Conservation (phyloP, 2,797 vertebrate genomes). For the Anolis apletophallus region DNA sequence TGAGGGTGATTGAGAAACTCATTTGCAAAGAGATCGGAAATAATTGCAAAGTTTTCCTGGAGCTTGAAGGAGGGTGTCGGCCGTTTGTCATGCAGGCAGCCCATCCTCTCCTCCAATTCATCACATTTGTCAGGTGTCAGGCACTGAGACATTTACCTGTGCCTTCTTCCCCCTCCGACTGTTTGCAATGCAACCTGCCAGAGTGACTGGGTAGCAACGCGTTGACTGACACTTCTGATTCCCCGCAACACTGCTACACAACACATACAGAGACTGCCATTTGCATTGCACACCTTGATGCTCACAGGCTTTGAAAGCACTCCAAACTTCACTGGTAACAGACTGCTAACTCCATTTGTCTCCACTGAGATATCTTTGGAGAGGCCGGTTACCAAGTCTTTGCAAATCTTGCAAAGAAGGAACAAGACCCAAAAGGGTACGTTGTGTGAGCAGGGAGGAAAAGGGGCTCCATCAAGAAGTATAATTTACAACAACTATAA, state of each 20-base stretch:
- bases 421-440: too few relatives aligned
- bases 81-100: slow-evolving; percentile 62
- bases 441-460: too few relatives aligned
- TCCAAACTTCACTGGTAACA: not conserved
- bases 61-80: slow-evolving; percentile 53
- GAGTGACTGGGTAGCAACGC: slow-evolving; percentile 19
- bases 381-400: too few relatives aligned
- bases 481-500: too few relatives aligned
- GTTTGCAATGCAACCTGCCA: slow-evolving; percentile 20
- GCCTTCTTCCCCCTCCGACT: slow-evolving; percentile 6
- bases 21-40: slow-evolving; percentile 69
- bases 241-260: not conserved
- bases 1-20: slow-evolving; percentile 42
- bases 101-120: slow-evolving; percentile 40
- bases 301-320: not conserved
- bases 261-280: not conserved
- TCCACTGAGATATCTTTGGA: too few relatives aligned
- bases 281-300: not conserved
- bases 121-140: slow-evolving; percentile 73
- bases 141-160: slow-evolving; percentile 65
- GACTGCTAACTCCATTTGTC: too few relatives aligned
- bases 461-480: too few relatives aligned
- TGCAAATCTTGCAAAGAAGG: too few relatives aligned
- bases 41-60: slow-evolving; percentile 70
- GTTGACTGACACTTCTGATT: slow-evolving; percentile 14